phyloP scores from a whole-genome alignment of 92 coral and sea anemone genomes.

The Umimayanthus kanabou region DNA sequence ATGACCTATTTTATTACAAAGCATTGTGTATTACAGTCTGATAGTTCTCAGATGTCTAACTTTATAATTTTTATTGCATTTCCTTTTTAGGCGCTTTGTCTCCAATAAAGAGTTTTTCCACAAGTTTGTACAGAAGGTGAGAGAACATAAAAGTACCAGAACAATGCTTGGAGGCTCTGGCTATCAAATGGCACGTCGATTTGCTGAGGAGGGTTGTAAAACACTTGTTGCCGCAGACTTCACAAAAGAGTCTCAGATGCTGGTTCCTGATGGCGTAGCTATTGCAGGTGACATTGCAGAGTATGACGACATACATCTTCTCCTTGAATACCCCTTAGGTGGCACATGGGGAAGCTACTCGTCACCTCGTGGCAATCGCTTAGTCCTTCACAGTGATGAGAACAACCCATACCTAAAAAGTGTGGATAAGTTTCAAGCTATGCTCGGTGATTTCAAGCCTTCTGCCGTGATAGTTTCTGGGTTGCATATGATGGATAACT shows the following conservation, averaged over 20 bases:
- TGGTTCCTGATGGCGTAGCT: conserved; percentile 59
- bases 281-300: conserved; percentile 65
- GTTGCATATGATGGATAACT: conserved; percentile 88
- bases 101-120: conserved; percentile 67
- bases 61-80: background rate
- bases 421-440: conserved; percentile 55
- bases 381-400: conserved; percentile 83
- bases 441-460: conserved; percentile 62
- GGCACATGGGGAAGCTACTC: conserved; percentile 77
- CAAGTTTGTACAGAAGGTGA: conserved; percentile 60
- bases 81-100: conserved; percentile 61
- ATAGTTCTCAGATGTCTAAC: background rate
- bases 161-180: conserved; percentile 81
- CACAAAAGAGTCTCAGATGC: conserved; percentile 48
- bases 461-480: conserved; percentile 76
- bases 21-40: too few species aligned
- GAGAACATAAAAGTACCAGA: conserved; percentile 57
- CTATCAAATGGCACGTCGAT: conserved; percentile 67
- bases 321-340: conserved; percentile 74
- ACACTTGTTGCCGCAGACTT: conserved; percentile 73
- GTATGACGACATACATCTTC: conserved; percentile 74
- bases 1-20: too few species aligned
- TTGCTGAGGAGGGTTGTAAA: conserved; percentile 70
- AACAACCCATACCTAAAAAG: conserved; percentile 80
- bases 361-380: conserved; percentile 84